A percentile compares a stretch with the other conserved stretches of the same genome.
Evolutionary conservation across 64 coral and sea anemone genomes (phyloP).

Genomic region (Montipora cactus): DNA sequence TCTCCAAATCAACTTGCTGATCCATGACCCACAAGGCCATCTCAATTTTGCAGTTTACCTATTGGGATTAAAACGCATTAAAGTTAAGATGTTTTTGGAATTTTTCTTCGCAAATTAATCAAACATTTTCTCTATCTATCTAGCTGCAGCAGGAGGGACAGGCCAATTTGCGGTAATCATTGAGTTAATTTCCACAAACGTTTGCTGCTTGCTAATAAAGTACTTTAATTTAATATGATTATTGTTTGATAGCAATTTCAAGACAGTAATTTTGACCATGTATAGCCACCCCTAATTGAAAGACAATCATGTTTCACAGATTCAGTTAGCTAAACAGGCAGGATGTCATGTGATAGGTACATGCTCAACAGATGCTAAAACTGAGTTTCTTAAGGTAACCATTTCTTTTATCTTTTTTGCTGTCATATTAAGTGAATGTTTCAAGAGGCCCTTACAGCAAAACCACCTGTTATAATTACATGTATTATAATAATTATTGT

Average conservation of each 20-base stretch:
- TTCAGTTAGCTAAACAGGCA: constrained; percentile 84
- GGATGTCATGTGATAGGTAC: constrained; percentile 92
- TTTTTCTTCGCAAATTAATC: background rate
- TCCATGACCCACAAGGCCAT: no score
- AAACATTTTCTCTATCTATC: background rate
- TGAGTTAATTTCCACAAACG: background rate
- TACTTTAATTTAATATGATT: background rate
- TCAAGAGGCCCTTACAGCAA: background rate
- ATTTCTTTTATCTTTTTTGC: background rate
- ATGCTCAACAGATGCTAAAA: constrained; percentile 86
- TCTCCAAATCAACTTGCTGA: no score
- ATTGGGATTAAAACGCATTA: background rate
- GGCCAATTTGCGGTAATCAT: constrained; percentile 92
- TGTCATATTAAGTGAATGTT: background rate
- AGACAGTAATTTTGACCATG: no score
- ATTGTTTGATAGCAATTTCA: background rate
- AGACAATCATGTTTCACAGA: constrained; percentile 20
- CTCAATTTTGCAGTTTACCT: no score
- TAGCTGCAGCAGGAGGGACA: constrained; percentile 92
- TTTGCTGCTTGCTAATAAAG: background rate
- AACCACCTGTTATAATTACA: no score
- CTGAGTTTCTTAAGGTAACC: constrained; percentile 64
- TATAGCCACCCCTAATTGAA: no score
- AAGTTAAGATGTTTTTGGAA: no score
- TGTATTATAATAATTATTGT: no score